These are phyloP conservation scores for Drosophila paranaensis DNA, from an alignment of 2,888 invertebrate species.

Conservation along the genomic window DNA sequence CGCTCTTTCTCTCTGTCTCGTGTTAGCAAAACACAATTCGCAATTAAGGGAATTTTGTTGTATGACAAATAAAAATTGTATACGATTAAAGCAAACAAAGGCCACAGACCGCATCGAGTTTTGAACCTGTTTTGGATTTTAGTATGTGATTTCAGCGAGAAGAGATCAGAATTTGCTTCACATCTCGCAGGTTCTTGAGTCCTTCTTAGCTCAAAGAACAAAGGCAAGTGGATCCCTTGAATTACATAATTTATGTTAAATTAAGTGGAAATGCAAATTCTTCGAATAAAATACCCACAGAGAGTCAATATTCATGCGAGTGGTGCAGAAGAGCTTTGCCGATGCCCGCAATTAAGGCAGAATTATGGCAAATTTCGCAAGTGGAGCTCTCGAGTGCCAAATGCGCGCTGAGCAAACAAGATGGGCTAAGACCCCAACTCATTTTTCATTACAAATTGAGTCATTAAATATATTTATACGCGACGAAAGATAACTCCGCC, in stretches of 20 bases:
- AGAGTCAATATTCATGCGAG: conserved; percentile 52
- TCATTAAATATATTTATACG: conserved; percentile 82
- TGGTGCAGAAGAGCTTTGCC: conserved; percentile 4
- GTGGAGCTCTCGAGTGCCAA: conserved; percentile 54
- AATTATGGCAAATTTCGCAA: conserved; percentile 59
- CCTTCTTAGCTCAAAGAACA: conserved; percentile 43
- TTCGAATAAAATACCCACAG: conserved; percentile 50
- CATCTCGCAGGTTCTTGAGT: conserved; percentile 19
- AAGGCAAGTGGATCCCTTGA: conserved; percentile 47
- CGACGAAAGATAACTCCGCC: conserved; percentile 73
- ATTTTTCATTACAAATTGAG: conserved; percentile 82
- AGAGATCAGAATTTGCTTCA: conserved; percentile 41
- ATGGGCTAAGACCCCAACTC: conserved; percentile 37
- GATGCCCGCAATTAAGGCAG: conserved; percentile 56
- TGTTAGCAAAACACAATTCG: conserved; percentile 50
- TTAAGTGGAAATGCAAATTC: conserved; percentile 47
- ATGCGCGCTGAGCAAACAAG: conserved; percentile 50
- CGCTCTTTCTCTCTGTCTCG: background rate
- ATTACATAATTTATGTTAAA: conserved; percentile 68
- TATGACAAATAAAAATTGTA: conserved; percentile 43
- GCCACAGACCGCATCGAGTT: conserved; percentile 23
- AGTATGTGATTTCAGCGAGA: conserved; percentile 32
- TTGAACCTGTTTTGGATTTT: conserved; percentile 58
- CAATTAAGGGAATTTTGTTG: conserved; percentile 57
- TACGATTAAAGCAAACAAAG: conserved; percentile 28